Evolutionary conservation across 2,797 vertebrate genomes (phyloP).

Genomic region (Halcyon chelicuti): DNA sequence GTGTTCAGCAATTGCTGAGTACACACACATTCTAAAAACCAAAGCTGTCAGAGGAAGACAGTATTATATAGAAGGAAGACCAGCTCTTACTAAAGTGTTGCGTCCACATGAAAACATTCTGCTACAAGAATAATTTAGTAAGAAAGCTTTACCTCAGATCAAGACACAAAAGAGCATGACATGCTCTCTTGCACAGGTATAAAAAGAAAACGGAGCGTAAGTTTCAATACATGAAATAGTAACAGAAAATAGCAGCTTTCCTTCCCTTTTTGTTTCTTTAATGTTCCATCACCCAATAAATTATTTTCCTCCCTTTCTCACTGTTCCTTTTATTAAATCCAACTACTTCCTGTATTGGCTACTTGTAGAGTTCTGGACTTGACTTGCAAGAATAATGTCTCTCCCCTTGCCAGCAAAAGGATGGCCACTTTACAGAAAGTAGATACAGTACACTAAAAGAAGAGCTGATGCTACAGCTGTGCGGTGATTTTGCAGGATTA

Average conservation of each 20-base stretch:
- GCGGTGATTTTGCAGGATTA: not conserved
- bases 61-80: not conserved
- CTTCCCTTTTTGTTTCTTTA: not conserved
- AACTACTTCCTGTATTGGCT: not conserved
- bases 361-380: not conserved
- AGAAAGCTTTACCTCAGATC: not conserved
- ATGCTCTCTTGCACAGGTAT: not conserved
- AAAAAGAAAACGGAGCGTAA: not conserved
- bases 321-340: not conserved
- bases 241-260: not conserved
- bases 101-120: not conserved
- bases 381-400: not conserved
- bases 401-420: not conserved
- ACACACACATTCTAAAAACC: not conserved
- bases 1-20: not conserved
- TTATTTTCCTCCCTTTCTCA: not conserved
- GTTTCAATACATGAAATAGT: not conserved
- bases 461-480: not conserved
- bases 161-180: fast-evolving
- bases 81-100: not conserved
- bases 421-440: not conserved
- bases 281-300: not conserved
- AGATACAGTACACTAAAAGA: not conserved
- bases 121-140: not conserved
- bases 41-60: not conserved